phyloP scores from a whole-genome alignment of 2,797 vertebrate species.

The Paedocypris micromegethes region DNA sequence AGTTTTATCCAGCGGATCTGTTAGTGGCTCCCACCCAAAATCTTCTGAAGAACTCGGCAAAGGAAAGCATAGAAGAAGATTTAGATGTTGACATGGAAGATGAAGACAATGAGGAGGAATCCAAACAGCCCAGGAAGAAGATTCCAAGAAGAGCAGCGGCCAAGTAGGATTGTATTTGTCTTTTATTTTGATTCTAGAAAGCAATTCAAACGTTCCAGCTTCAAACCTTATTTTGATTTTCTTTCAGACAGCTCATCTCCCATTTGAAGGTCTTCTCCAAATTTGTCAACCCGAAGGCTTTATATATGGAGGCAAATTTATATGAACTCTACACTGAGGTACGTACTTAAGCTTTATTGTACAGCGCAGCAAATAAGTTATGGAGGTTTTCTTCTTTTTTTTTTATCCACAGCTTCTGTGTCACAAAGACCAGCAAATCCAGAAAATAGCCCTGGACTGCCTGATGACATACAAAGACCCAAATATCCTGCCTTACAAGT shows the following conservation, averaged over 20 bases:
- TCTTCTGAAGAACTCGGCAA: conserved; percentile 66
- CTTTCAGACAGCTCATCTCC: conserved; percentile 78
- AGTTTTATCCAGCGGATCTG: conserved; percentile 86
- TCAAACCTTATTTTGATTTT: background rate
- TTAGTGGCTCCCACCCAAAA: conserved; percentile 87
- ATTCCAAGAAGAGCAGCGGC: conserved; percentile 61
- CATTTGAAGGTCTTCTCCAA: conserved; percentile 91
- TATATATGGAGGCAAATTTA: conserved; percentile 84
- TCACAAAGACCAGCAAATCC: conserved; percentile 90
- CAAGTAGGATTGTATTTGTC: conserved; percentile 57
- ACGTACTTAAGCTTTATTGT: background rate
- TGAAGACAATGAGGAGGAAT: conserved; percentile 54
- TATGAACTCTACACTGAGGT: conserved; percentile 87
- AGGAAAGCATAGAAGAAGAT: conserved; percentile 9
- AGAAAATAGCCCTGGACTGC: conserved; percentile 85
- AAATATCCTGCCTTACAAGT: conserved; percentile 87
- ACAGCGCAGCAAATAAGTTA: too few relatives aligned
- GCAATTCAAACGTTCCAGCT: background rate
- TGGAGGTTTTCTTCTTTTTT: background rate
- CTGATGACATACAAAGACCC: conserved; percentile 88
- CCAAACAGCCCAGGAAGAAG: conserved; percentile 70
- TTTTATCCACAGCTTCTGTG: conserved; percentile 75
- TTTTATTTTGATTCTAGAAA: background rate
- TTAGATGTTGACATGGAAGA: conserved; percentile 62
- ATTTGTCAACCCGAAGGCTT: conserved; percentile 86